These are phyloP conservation scores for Pelvicachromis taeniatus DNA, from an alignment of 2,113 vertebrate genomes.

Conservation along the genomic window DNA sequence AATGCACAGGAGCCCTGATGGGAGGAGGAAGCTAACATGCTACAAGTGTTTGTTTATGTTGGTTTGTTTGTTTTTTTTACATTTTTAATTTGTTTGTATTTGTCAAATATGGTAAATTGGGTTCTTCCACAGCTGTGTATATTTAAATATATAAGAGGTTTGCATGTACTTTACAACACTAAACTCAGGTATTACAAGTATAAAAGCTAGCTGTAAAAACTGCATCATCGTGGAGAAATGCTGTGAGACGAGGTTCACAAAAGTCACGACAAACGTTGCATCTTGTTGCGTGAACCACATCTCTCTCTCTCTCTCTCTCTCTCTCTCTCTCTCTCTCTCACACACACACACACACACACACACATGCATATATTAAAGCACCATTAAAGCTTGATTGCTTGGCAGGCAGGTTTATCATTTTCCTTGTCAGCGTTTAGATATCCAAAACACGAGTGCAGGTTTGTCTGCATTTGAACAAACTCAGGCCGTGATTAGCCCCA, in stretches of 20 bases:
- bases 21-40: not conserved
- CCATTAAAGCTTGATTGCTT: conserved; percentile 21
- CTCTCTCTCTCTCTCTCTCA: no score
- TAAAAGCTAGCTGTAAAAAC: not conserved
- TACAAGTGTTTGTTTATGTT: not conserved
- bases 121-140: not conserved
- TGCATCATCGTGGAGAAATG: not conserved
- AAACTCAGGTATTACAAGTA: not conserved
- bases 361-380: not conserved
- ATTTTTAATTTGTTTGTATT: not conserved
- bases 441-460: conserved; percentile 38
- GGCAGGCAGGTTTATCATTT: conserved; percentile 38
- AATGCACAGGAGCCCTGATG: not conserved
- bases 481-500: not conserved
- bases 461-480: not conserved
- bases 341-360: not conserved
- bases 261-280: not conserved
- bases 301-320: no score
- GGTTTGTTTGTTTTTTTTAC: rapidly evolving
- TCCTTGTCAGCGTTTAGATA: conserved; percentile 26
- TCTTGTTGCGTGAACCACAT: not conserved
- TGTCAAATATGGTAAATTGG: not conserved
- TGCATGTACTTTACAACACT: not conserved
- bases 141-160: not conserved
- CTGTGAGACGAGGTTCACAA: not conserved